Evolutionary conservation across 2,113 vertebrate genomes (phyloP), one percentile per base, ranked within the genome.

Genomic region (Hippocampus guttulatus): DNA sequence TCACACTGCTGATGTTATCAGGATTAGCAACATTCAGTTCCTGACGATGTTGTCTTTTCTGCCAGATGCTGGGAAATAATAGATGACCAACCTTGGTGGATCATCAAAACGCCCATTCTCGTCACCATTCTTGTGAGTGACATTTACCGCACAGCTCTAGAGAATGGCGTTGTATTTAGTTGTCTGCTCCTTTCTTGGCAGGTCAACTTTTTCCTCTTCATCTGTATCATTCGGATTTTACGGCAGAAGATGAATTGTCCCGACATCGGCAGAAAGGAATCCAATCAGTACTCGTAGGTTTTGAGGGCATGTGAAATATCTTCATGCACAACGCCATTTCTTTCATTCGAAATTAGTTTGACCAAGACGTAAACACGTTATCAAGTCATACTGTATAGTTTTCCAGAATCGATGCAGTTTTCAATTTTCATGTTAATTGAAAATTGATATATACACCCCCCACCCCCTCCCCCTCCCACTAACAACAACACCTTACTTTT

Each of bases 211-310:
- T 86, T 95, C 78, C 93, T 99, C 68, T 98, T 99, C 78, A 93
- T 98, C 64, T 93, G 94, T 82, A 98, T 99, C 73, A 97, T 99
- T 78, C 93, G 95, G 15, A 98, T 98, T 79, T 90, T 99, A 54
- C 92, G 93, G 0, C 96, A 99, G 90, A 99, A 99, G 85, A 90
- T 99, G 76, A 96, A 94, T 64, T 96, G 95, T 52, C 95, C 95
- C 0, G 94, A 98, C 0, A 92, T 96, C 0, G 94, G 96, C 20
- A 94, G 93, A 84, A 96, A 90, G 5, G 94, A 96, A 81, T 95
- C 94, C 64, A 95, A 95, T 89, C 94, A 98, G 4, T 97, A 97
- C 83, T 94, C 88, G 97, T 98, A 90, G 93, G 96, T 95, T 67
- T 74, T 83, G 14, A 21, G 25, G 14, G 23, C 57, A 60, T 16